These are phyloP conservation scores for Phyto melanocephala DNA, from an alignment of 2,888 invertebrate genomes.

Conservation along the genomic window DNA sequence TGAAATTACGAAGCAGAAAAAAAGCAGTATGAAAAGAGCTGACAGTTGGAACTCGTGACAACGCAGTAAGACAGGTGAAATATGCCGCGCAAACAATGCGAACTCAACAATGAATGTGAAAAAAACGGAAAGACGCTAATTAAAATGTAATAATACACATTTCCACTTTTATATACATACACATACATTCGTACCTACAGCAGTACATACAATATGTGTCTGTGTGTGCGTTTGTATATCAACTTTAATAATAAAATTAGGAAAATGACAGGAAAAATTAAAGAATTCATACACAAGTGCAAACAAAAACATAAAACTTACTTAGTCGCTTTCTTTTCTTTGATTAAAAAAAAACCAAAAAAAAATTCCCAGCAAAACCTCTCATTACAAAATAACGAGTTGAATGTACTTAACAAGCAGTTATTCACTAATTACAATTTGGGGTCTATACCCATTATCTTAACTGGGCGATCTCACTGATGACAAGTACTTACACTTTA, in stretches of 20 bases:
- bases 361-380: no score
- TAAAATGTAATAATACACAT: constrained; percentile 58
- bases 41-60: constrained; percentile 26
- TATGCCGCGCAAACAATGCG: constrained; percentile 25
- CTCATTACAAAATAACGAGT: no score
- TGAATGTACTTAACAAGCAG: no score
- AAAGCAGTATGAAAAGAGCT: neutral
- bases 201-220: neutral
- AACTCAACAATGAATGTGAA: constrained; percentile 30
- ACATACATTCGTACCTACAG: neutral
- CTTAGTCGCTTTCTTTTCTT: neutral
- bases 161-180: neutral
- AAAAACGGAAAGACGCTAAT: constrained; percentile 60
- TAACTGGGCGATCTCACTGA: no score
- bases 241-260: constrained; percentile 51
- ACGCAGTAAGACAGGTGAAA: constrained; percentile 11
- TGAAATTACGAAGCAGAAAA: neutral
- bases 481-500: no score
- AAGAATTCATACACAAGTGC: neutral
- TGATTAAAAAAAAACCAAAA: neutral
- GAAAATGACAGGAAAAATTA: constrained; percentile 49
- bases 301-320: neutral
- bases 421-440: no score
- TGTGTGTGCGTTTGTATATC: neutral
- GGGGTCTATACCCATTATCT: no score